phyloP scores from a whole-genome alignment of 1,140 invertebrate species.

The Dendroctonus ponderosae region DNA sequence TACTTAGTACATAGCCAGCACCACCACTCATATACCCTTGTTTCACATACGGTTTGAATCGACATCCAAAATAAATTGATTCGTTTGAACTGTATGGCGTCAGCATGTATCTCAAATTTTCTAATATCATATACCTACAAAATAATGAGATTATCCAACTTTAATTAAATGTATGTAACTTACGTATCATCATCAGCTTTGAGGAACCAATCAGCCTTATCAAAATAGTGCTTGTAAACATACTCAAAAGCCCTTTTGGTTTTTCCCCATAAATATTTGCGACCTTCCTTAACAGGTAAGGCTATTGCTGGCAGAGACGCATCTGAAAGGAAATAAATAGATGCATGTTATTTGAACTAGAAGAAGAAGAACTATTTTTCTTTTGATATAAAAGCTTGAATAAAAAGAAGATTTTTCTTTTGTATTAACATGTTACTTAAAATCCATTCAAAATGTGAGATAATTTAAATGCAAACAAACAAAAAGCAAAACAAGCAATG shows the following conservation, averaged over 20 bases:
- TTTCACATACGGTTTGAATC: conserved; percentile 60
- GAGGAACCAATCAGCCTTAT: conserved; percentile 90
- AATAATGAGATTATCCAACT: neutral
- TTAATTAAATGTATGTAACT: conserved; percentile 45
- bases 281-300: conserved; percentile 78
- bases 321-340: conserved; percentile 53
- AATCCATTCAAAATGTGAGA: too few species aligned
- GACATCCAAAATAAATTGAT: conserved; percentile 84
- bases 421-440: too few species aligned
- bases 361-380: too few species aligned
- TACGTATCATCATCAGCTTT: conserved; percentile 94
- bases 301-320: conserved; percentile 64
- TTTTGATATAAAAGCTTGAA: too few species aligned
- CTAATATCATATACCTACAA: conserved; percentile 82
- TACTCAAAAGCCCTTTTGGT: conserved; percentile 92
- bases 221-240: conserved; percentile 75
- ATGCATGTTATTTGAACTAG: neutral
- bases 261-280: conserved; percentile 90
- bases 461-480: too few species aligned
- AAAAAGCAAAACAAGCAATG: too few species aligned
- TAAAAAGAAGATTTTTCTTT: too few species aligned
- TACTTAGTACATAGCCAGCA: conserved; percentile 88
- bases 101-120: conserved; percentile 88
- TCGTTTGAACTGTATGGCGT: conserved; percentile 66
- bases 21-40: conserved; percentile 95